Conservation (phyloP, 2,888 invertebrate species). For the Drosophila villosipedis region DNA sequence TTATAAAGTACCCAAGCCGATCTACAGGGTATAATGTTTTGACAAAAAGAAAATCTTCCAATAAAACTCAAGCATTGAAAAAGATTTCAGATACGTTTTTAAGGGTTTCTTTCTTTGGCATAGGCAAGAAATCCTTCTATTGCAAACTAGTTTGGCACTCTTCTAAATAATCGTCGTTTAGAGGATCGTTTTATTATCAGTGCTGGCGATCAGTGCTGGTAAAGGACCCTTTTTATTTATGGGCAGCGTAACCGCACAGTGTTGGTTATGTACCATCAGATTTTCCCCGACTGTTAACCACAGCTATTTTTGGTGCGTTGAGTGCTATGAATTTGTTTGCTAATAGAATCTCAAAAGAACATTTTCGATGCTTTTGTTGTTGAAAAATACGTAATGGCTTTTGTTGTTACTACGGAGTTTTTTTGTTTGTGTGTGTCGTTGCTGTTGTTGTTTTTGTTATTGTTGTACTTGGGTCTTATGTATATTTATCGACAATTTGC, state of each 20-base stretch:
- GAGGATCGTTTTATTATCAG: constrained; percentile 59
- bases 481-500: constrained; percentile 69
- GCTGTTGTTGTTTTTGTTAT: constrained; percentile 14
- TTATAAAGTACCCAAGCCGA: not conserved
- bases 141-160: constrained; percentile 35
- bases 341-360: constrained; percentile 77
- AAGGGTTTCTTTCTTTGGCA: not conserved
- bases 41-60: not conserved
- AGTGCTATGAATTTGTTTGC: constrained; percentile 71
- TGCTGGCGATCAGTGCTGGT: constrained; percentile 43
- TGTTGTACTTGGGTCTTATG: constrained; percentile 51
- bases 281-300: constrained; percentile 9
- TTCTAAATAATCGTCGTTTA: constrained; percentile 4
- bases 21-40: constrained; percentile 8
- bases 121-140: not conserved
- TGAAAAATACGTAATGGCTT: constrained; percentile 42
- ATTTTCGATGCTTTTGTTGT: constrained; percentile 64
- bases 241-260: constrained; percentile 47
- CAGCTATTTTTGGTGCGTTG: constrained; percentile 38
- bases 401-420: constrained; percentile 37
- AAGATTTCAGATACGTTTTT: not conserved
- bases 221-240: constrained; percentile 13
- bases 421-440: constrained; percentile 7
- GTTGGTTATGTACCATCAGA: constrained; percentile 34
- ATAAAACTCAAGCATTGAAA: not conserved